phyloP scores from a whole-genome alignment of 2,113 vertebrate species.

The Pteruthius melanotis region DNA sequence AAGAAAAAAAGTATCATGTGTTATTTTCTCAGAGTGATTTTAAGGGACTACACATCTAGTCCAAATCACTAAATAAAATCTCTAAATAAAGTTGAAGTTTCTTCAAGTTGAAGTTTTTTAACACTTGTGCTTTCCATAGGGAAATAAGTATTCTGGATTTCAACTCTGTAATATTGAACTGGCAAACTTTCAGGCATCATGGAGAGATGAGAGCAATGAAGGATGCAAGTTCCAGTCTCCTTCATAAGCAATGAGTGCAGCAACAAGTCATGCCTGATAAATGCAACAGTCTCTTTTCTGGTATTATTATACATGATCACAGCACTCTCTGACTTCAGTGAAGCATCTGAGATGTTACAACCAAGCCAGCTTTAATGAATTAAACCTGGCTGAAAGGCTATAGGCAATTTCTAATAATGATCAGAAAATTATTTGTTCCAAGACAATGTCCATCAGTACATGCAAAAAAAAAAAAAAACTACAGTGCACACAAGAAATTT shows the following conservation, averaged over 20 bases:
- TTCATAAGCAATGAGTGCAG: neutral
- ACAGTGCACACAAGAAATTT: neutral
- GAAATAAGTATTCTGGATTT: neutral
- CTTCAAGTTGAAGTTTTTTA: slow-evolving; percentile 2
- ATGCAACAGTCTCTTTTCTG: neutral
- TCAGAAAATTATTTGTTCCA: neutral
- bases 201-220: neutral
- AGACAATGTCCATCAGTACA: fast-evolving
- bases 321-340: neutral
- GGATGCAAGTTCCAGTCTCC: neutral
- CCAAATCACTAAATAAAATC: neutral
- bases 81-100: neutral
- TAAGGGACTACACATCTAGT: neutral
- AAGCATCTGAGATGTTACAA: neutral
- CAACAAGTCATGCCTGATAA: neutral
- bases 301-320: neutral
- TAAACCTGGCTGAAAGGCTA: neutral
- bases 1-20: neutral
- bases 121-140: neutral
- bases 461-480: neutral
- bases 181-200: neutral
- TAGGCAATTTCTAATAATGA: neutral
- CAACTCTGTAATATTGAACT: neutral
- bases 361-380: neutral
- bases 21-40: slow-evolving; percentile 3